Evolutionary conservation across 2,797 vertebrate species (phyloP).

Genomic region (Trematomus bernacchii): DNA sequence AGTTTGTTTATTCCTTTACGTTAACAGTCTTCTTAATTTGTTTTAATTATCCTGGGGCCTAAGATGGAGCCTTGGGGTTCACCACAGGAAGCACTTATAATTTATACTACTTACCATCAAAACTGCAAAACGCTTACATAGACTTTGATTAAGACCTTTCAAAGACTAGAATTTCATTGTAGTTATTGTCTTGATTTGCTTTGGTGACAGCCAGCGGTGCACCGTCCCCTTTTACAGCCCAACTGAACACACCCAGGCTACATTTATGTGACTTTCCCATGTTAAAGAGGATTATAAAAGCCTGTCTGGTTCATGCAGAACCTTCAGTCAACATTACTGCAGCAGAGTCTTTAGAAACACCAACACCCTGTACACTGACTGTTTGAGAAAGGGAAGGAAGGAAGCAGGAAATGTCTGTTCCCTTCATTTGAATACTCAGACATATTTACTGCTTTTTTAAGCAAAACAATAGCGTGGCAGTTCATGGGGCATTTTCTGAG

Average conservation of each 20-base stretch:
- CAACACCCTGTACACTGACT: conserved; percentile 16
- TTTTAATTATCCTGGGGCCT: no score
- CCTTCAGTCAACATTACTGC: conserved; percentile 10
- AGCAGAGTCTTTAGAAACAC: conserved; percentile 17
- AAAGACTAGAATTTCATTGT: conserved; percentile 1
- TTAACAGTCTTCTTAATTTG: no score
- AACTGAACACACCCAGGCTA: conserved; percentile 22
- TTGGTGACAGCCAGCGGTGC: conserved; percentile 24
- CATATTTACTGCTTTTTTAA: conserved; percentile 15
- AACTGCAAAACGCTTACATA: no score
- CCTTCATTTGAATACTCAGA: conserved; percentile 34
- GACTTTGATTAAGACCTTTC: not conserved
- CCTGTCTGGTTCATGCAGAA: conserved; percentile 25
- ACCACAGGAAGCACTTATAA: not conserved
- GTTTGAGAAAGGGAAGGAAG: conserved; percentile 57
- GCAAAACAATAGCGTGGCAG: no score
- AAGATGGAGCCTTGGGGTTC: conserved; percentile 4
- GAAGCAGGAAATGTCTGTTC: conserved; percentile 63
- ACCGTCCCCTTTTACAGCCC: conserved; percentile 25
- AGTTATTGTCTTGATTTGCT: conserved; percentile 16
- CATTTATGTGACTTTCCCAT: conserved; percentile 50
- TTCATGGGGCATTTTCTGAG: no score
- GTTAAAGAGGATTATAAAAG: conserved; percentile 45
- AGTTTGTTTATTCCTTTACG: no score
- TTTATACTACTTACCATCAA: not conserved